phyloP scores from a whole-genome alignment of 2,113 vertebrate genomes.

The Panthera leo region DNA sequence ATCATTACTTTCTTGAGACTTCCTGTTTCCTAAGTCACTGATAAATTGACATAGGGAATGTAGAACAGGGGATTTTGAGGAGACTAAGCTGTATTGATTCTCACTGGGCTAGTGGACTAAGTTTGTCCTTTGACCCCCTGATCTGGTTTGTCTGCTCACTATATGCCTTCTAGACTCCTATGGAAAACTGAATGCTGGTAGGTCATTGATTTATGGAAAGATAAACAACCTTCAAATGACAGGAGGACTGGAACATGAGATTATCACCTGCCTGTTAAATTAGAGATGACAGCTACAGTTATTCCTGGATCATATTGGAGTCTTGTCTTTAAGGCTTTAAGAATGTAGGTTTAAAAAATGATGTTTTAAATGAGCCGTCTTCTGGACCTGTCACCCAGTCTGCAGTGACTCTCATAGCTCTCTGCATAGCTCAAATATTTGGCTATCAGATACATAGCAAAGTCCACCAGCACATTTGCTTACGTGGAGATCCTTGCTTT shows the following conservation, averaged over 20 bases:
- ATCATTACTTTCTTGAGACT: neutral
- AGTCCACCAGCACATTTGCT: neutral
- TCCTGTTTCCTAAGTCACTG: neutral
- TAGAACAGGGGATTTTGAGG: neutral
- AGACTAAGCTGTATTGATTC: neutral
- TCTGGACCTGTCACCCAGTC: neutral
- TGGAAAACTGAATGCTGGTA: neutral
- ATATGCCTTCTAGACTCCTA: neutral
- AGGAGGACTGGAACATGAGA: neutral
- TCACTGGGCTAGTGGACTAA: neutral
- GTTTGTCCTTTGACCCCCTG: neutral
- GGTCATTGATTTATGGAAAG: neutral
- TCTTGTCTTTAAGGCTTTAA: conserved; percentile 41
- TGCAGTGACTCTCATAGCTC: neutral
- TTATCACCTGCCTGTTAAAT: conserved; percentile 13
- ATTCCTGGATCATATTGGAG: neutral
- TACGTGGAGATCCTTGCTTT: neutral
- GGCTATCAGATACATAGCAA: neutral
- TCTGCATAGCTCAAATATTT: neutral
- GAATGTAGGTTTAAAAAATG: neutral
- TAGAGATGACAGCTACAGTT: neutral
- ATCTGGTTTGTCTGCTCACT: neutral
- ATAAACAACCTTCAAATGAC: neutral
- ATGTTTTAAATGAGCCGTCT: conserved; percentile 30
- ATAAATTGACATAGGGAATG: neutral